Percentiles rank a stretch among this genome's conserved stretches.
phyloP scores from a whole-genome alignment of 2,797 vertebrate genomes.

The Etheostoma perlongum region DNA sequence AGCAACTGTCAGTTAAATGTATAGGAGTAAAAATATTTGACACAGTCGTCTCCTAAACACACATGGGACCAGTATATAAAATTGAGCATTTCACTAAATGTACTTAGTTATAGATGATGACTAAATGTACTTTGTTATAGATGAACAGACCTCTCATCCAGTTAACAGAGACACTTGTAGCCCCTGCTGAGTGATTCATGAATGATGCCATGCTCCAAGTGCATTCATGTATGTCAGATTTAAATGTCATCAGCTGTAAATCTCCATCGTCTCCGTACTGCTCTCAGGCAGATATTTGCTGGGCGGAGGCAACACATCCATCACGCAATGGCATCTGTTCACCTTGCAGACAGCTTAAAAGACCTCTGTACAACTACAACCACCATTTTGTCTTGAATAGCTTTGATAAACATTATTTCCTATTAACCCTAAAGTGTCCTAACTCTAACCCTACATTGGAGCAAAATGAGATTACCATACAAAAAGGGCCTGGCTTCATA shows the following conservation, averaged over 20 bases:
- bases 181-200: conserved; percentile 35
- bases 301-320: conserved; percentile 27
- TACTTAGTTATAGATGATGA: not conserved
- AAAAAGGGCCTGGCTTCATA: not conserved
- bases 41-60: not conserved
- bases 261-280: conserved; percentile 19
- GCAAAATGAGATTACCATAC: not conserved
- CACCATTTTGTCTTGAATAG: conserved; percentile 23
- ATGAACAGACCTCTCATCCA: conserved; percentile 15
- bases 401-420: not conserved
- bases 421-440: not conserved
- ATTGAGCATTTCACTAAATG: too few species aligned
- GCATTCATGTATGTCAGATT: conserved; percentile 39
- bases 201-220: conserved; percentile 18
- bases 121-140: not conserved
- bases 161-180: not conserved
- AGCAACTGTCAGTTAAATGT: not conserved
- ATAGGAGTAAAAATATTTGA: not conserved
- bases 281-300: conserved; percentile 45
- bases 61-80: not conserved
- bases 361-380: conserved; percentile 25
- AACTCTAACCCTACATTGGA: not conserved
- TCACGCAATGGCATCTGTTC: conserved; percentile 53
- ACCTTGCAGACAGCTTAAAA: conserved; percentile 47
- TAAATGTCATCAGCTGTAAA: conserved; percentile 49